Percentiles rank a stretch among this genome's conserved stretches.
Evolutionary conservation across 2,888 invertebrate species (phyloP).

Genomic region (Apomyelois bistriatella): DNA sequence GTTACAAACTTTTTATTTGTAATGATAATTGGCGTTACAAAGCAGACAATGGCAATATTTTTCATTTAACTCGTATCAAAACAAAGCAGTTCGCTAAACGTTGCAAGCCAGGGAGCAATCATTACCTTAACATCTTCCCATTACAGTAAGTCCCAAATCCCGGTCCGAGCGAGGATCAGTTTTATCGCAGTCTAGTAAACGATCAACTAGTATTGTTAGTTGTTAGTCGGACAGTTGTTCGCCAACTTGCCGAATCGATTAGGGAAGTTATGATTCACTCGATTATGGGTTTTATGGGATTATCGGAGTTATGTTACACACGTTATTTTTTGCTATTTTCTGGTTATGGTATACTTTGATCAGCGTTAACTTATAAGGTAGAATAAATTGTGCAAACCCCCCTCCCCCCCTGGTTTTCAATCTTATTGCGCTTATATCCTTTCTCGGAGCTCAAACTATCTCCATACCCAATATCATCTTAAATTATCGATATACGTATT

Average conservation of each 20-base stretch:
- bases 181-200: slow-evolving; percentile 5
- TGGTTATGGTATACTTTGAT: too few relatives aligned
- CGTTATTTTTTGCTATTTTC: not conserved
- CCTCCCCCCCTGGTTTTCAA: too few relatives aligned
- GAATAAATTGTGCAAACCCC: too few relatives aligned
- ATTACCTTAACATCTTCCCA: not conserved
- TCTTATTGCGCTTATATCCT: too few relatives aligned
- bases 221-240: not conserved
- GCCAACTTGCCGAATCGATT: not conserved
- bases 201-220: slow-evolving; percentile 2
- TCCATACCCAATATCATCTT: too few relatives aligned
- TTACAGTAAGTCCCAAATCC: slow-evolving; percentile 3
- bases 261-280: not conserved
- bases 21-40: too few relatives aligned
- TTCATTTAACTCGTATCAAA: too few relatives aligned
- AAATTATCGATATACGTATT: too few relatives aligned
- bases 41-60: too few relatives aligned
- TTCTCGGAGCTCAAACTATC: too few relatives aligned
- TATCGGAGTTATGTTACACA: not conserved
- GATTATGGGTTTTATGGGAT: not conserved
- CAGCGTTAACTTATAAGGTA: too few relatives aligned
- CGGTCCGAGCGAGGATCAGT: slow-evolving; percentile 31
- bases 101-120: not conserved
- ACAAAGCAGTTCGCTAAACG: not conserved
- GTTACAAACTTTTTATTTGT: too few relatives aligned